Conservation (phyloP, 2,888 invertebrate species). For the Cancer borealis region DNA sequence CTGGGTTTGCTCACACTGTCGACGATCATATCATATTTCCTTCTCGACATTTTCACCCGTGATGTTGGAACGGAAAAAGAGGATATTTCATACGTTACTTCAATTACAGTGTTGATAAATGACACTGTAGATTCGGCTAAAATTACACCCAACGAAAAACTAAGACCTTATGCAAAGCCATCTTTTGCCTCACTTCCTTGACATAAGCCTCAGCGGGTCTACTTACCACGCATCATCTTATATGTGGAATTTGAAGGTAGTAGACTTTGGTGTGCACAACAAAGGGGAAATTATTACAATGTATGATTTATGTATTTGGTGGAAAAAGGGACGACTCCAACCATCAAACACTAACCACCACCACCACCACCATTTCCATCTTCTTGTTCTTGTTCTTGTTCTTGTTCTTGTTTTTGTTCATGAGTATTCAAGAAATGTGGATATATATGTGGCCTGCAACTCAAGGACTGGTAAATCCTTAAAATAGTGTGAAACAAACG, state of each 20-base stretch:
- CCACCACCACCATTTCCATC: too few relatives aligned
- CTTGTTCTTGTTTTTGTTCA: too few relatives aligned
- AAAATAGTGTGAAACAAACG: too few relatives aligned
- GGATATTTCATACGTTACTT: neutral
- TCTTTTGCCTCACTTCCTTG: neutral
- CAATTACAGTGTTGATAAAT: neutral
- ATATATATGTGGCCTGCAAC: too few relatives aligned
- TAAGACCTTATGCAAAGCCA: neutral
- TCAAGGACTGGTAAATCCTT: too few relatives aligned
- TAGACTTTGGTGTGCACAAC: too few relatives aligned
- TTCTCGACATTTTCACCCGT: neutral
- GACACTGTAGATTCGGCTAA: neutral
- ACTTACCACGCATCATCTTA: neutral
- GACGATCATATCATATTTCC: neutral
- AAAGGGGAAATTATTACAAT: neutral
- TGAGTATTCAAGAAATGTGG: too few relatives aligned
- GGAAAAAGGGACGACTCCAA: neutral
- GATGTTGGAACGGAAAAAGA: neutral
- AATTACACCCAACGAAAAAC: neutral
- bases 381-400: too few relatives aligned
- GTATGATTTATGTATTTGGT: neutral
- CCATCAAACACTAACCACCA: too few relatives aligned
- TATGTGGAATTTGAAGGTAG: neutral
- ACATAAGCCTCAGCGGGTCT: neutral
- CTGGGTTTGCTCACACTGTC: neutral